Conservation (phyloP, 2,888 invertebrate species). For the Hirtodrosophila histrioides region DNA sequence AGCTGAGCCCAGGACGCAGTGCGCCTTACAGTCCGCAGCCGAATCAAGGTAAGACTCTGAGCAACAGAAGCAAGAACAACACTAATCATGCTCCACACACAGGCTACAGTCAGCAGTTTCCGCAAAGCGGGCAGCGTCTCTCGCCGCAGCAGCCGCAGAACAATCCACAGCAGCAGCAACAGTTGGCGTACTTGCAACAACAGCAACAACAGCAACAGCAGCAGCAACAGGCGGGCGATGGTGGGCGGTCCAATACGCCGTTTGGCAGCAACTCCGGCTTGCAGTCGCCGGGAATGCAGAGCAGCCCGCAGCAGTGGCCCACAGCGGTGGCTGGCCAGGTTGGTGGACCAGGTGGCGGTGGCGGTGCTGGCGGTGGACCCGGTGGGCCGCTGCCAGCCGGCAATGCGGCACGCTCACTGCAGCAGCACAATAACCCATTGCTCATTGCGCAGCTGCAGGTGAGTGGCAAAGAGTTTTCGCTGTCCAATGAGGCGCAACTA, state of each 20-base stretch:
- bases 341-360: conserved; percentile 36
- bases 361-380: conserved; percentile 53
- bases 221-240: conserved; percentile 62
- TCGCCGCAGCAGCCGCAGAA: conserved; percentile 82
- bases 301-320: conserved; percentile 75
- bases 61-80: not conserved
- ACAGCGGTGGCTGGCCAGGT: conserved; percentile 23
- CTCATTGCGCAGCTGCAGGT: conserved; percentile 93
- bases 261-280: conserved; percentile 73
- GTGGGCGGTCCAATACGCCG: conserved; percentile 64
- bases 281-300: conserved; percentile 83
- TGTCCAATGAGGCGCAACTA: conserved; percentile 31
- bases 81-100: not conserved
- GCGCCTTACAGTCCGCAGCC: conserved; percentile 84
- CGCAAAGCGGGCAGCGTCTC: conserved; percentile 82
- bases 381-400: conserved; percentile 59
- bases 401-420: conserved; percentile 86
- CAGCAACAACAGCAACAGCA: conserved; percentile 77
- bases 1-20: conserved; percentile 83
- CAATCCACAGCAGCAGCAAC: conserved; percentile 61
- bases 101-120: conserved; percentile 82
- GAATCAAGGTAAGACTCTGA: conserved; percentile 74
- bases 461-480: conserved; percentile 78
- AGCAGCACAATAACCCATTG: conserved; percentile 95
- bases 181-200: conserved; percentile 65